phyloP scores from a whole-genome alignment of 2,797 vertebrate species.

The Philypnodon macrostomus region DNA sequence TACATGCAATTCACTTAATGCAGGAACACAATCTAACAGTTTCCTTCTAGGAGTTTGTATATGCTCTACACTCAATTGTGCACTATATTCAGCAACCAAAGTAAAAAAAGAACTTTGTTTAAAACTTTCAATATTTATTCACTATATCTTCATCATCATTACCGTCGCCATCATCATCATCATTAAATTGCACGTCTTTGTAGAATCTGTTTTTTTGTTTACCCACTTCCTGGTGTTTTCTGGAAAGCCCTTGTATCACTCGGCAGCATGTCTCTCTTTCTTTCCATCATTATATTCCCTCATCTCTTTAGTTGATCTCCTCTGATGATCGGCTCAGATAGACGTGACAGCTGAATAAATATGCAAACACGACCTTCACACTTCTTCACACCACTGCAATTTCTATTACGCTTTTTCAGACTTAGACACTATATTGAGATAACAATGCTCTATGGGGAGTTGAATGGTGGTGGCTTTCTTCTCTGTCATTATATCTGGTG shows the following conservation, averaged over 20 bases:
- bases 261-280: too few species aligned
- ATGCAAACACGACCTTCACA: conserved; percentile 71
- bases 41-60: background rate
- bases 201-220: conserved; percentile 56
- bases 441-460: conserved; percentile 70
- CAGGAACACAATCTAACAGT: conserved; percentile 4
- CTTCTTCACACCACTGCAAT: conserved; percentile 67
- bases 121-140: conserved; percentile 50
- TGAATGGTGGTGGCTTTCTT: conserved; percentile 50
- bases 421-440: conserved; percentile 65
- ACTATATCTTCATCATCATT: conserved; percentile 56
- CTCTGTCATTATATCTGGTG: conserved; percentile 63
- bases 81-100: conserved; percentile 6
- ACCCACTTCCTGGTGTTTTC: conserved; percentile 65
- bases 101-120: conserved; percentile 20
- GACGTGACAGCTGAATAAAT: conserved; percentile 82
- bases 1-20: conserved; percentile 11
- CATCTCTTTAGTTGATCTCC: conserved; percentile 77
- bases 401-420: conserved; percentile 67
- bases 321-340: conserved; percentile 78
- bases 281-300: conserved; percentile 80
- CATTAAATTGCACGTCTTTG: conserved; percentile 55
- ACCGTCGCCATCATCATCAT: conserved; percentile 61
- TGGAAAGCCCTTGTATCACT: conserved; percentile 65
- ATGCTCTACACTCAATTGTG: background rate